These are phyloP conservation scores for Oscheius sp. DNA, from an alignment of 2,888 invertebrate species.

Conservation along the genomic window DNA sequence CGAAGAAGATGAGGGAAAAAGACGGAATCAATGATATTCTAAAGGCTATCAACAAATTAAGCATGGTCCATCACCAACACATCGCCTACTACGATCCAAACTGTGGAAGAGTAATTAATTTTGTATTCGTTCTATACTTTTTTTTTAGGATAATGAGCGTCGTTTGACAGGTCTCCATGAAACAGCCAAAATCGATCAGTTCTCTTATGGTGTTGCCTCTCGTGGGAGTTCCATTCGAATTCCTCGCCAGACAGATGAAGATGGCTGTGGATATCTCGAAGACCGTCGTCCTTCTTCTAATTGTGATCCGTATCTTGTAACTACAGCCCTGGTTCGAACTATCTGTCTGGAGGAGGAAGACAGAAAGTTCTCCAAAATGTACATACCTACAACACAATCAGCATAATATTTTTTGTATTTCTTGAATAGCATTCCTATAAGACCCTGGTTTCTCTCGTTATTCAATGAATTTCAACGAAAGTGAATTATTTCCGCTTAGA, in stretches of 20 bases:
- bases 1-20: slow-evolving; percentile 86
- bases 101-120: slow-evolving; percentile 34
- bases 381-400: slow-evolving; percentile 64
- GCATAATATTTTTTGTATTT: too few species aligned
- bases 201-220: slow-evolving; percentile 77
- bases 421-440: too few species aligned
- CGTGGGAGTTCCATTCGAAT: slow-evolving; percentile 68
- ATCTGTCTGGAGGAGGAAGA: slow-evolving; percentile 65
- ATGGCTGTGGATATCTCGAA: slow-evolving; percentile 70
- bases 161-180: slow-evolving; percentile 93
- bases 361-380: slow-evolving; percentile 66
- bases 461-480: too few species aligned
- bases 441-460: too few species aligned
- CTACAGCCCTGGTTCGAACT: slow-evolving; percentile 67
- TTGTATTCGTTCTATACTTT: not conserved
- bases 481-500: too few species aligned
- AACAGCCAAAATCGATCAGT: slow-evolving; percentile 95
- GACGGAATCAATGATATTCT: slow-evolving; percentile 85
- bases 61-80: slow-evolving; percentile 88
- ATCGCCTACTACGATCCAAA: slow-evolving; percentile 90
- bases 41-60: slow-evolving; percentile 91
- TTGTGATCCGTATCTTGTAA: slow-evolving; percentile 70
- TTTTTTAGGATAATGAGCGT: slow-evolving; percentile 85
- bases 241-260: slow-evolving; percentile 69
- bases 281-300: slow-evolving; percentile 71